Percentiles rank a stretch among this genome's conserved stretches.
phyloP scores from a whole-genome alignment of 2,113 vertebrate genomes.

The Tinamus guttatus region DNA sequence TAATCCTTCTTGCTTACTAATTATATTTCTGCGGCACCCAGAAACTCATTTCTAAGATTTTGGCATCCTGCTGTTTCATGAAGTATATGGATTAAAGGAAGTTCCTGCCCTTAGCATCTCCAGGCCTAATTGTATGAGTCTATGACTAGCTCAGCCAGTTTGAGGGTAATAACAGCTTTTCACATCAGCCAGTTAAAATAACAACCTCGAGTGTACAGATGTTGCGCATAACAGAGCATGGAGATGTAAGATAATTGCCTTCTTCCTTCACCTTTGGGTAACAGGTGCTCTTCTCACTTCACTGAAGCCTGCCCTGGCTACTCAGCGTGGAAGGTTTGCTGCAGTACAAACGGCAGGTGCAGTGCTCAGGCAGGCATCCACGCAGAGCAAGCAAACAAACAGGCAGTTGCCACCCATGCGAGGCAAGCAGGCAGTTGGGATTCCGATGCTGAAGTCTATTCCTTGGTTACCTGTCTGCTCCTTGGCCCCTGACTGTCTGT shows the following conservation, averaged over 20 bases:
- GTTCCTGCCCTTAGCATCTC: not conserved
- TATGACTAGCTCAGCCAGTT: not conserved
- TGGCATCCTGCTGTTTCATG: not conserved
- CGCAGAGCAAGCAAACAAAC: not conserved
- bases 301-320: not conserved
- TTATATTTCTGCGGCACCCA: not conserved
- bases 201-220: not conserved
- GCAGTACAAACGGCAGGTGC: not conserved
- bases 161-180: not conserved
- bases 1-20: not conserved
- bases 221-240: not conserved
- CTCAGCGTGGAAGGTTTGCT: not conserved
- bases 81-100: not conserved
- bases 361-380: not conserved
- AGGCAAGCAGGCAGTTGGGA: not conserved
- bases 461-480: not conserved
- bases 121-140: not conserved
- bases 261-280: not conserved
- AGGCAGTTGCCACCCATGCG: not conserved
- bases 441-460: not conserved
- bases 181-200: slow-evolving; percentile 23
- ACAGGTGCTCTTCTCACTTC: not conserved
- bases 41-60: not conserved
- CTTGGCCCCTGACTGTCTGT: not conserved
- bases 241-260: not conserved